A percentile compares a stretch with the other conserved stretches of the same genome.
These are phyloP conservation scores for Clarias batrachus DNA, from an alignment of 2,113 vertebrate species.

Conservation along the genomic window DNA sequence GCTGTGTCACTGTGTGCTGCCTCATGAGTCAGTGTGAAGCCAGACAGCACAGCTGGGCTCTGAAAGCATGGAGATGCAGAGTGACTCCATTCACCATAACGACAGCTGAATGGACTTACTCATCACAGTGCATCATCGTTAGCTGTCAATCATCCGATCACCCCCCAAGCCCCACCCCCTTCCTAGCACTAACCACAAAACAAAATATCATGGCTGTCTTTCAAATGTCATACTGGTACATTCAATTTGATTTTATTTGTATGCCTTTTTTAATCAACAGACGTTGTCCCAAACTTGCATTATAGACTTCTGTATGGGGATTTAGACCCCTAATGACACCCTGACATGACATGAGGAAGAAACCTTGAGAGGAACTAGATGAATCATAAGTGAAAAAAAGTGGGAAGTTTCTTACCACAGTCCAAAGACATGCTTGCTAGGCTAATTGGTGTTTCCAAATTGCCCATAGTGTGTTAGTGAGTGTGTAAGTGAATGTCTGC, in stretches of 20 bases:
- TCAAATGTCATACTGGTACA: background rate
- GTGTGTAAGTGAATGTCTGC: too few relatives aligned
- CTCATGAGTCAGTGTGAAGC: constrained; percentile 19
- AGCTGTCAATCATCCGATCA: constrained; percentile 23
- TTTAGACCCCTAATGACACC: background rate
- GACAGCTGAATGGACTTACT: constrained; percentile 37
- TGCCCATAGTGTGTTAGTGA: too few relatives aligned
- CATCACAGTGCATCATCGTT: constrained; percentile 36
- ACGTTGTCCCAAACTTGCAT: background rate
- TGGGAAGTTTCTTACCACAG: too few relatives aligned
- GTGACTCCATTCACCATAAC: constrained; percentile 29
- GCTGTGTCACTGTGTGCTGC: background rate
- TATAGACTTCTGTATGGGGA: background rate
- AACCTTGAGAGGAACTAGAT: background rate
- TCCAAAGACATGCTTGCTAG: too few relatives aligned
- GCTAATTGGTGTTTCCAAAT: too few relatives aligned
- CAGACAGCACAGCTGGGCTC: constrained; percentile 33
- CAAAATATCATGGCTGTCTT: background rate
- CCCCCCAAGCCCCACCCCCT: background rate
- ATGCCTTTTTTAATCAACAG: background rate
- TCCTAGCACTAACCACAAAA: constrained; percentile 19
- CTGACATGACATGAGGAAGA: background rate
- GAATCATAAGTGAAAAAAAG: background rate
- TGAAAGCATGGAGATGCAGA: constrained; percentile 31
- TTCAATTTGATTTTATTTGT: background rate